Base-by-base conservation (phyloP, 2,797 vertebrate genomes). In the Petrocephalus sullivani region DNA sequence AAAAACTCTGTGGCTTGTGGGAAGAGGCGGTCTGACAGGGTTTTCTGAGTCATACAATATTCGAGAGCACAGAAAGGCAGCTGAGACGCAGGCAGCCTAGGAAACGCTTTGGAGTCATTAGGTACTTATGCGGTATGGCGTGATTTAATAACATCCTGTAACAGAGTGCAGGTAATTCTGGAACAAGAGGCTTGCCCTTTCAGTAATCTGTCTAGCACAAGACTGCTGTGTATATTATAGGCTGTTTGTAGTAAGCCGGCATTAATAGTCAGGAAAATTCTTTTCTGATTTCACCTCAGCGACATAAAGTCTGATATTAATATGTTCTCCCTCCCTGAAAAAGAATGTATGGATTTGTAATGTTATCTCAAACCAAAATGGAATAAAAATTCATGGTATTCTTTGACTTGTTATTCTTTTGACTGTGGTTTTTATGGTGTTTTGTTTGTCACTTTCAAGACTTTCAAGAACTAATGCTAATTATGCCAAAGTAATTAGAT, bases 281-380 rank as follows among this genome's bases (percentile, higher is more conserved):
- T 28, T 53, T 84, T 56, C 49, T 84, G 82, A 53, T 84, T 54
- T 84, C 51, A 84, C 82, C 82, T 84, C 46, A 84, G 64, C 28
- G 21, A 71, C 28, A 71, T 8, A 71, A 71, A 71, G 21, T 2
- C 21, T 51, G 49, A 84, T 53, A 53, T 56, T 84, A 23, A 84
- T n/a, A 28, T 53, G 21, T 37, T 83, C 81, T 54, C 49, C 81
- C 49, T 54, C 4, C 23, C 23, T 14, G 21, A 51, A 84, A 51
- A 51, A 84, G 10, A 84, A 53, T 84, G 19, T 4, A 54, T 54
- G 49, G 19, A 1, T 21, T 21, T 23, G 8, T 16, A 28, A 84
- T 14, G 9, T 83, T 54, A 54, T 84, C 1, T 84, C 49, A 23
- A 84, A 6, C 3, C 51, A 51, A 10, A 84, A 54, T 3, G 23